Evolutionary conservation across 2,113 vertebrate genomes (phyloP).

Genomic region (Lepisosteus osseus): DNA sequence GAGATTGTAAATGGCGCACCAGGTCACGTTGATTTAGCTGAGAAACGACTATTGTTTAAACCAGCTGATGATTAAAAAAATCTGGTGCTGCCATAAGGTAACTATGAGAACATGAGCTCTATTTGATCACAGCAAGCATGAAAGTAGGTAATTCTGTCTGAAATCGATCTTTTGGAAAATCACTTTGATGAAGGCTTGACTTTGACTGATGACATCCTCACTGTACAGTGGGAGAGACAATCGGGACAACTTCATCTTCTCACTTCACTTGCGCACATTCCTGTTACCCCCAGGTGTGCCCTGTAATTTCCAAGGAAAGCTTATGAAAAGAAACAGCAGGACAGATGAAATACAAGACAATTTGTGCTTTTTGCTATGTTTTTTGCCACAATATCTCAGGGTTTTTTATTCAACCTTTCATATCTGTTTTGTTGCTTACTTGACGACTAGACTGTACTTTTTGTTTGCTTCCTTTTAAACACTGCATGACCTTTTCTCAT

Average conservation of each 20-base stretch:
- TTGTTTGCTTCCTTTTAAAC: too few species aligned
- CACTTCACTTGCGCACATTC: not conserved
- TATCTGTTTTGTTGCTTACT: too few species aligned
- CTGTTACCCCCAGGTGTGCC: constrained; percentile 38
- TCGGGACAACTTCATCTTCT: constrained; percentile 24
- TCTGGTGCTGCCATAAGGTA: constrained; percentile 33
- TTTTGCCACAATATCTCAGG: not conserved
- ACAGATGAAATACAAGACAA: constrained; percentile 52
- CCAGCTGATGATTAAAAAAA: constrained; percentile 51
- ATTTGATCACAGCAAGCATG: constrained; percentile 52
- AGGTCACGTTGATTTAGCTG: too few species aligned
- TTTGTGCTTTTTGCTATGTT: constrained; percentile 18
- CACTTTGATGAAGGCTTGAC: constrained; percentile 53
- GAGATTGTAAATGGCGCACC: too few species aligned
- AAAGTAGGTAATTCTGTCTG: constrained; percentile 32
- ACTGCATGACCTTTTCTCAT: too few species aligned
- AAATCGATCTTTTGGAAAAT: constrained; percentile 34
- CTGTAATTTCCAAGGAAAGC: constrained; percentile 55
- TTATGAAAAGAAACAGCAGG: constrained; percentile 66
- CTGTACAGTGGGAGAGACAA: constrained; percentile 31
- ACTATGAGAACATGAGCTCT: constrained; percentile 41
- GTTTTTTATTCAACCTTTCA: too few species aligned
- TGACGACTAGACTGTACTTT: too few species aligned
- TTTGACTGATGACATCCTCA: constrained; percentile 55
- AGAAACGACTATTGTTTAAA: too few species aligned